These are phyloP conservation scores for Graphium colonna DNA, from an alignment of 2,888 invertebrate species.

Conservation along the genomic window DNA sequence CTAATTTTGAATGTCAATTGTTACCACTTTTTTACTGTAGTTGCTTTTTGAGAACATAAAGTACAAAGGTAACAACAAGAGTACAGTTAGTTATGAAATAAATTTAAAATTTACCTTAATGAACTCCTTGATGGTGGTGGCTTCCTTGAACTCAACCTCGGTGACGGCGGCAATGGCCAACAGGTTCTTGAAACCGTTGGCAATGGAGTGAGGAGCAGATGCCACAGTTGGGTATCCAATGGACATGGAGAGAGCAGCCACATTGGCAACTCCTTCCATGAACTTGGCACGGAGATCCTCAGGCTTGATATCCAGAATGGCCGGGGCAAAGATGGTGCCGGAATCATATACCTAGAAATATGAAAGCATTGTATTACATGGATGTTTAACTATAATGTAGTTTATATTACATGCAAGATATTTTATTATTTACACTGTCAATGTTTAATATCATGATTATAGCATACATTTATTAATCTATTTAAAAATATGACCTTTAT, in stretches of 20 bases:
- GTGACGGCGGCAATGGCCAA: conserved; percentile 98
- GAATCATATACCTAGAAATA: conserved; percentile 98
- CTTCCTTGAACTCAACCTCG: conserved; percentile 97
- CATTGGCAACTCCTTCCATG: conserved; percentile 95
- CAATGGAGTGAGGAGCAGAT: conserved; percentile 97
- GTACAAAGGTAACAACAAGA: too few relatives aligned
- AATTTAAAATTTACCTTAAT: conserved; percentile 92
- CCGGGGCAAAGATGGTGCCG: conserved; percentile 98
- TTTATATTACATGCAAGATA: too few relatives aligned
- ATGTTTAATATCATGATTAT: too few relatives aligned
- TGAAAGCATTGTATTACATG: too few relatives aligned
- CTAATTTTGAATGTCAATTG: not conserved
- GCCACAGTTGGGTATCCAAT: conserved; percentile 98
- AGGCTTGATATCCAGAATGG: conserved; percentile 98
- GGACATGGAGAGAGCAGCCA: conserved; percentile 95
- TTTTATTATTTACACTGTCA: too few relatives aligned
- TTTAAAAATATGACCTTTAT: too few relatives aligned
- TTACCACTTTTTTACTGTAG: too few relatives aligned
- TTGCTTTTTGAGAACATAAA: too few relatives aligned
- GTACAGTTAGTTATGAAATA: too few relatives aligned
- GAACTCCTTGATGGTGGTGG: conserved; percentile 94
- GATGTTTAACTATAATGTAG: too few relatives aligned
- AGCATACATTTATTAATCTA: too few relatives aligned
- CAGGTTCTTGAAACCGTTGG: conserved; percentile 98
- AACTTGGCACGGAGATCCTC: conserved; percentile 96